Evolutionary conservation across 2,113 vertebrate genomes (phyloP).

Genomic region (Epinephelus cyanopodus): DNA sequence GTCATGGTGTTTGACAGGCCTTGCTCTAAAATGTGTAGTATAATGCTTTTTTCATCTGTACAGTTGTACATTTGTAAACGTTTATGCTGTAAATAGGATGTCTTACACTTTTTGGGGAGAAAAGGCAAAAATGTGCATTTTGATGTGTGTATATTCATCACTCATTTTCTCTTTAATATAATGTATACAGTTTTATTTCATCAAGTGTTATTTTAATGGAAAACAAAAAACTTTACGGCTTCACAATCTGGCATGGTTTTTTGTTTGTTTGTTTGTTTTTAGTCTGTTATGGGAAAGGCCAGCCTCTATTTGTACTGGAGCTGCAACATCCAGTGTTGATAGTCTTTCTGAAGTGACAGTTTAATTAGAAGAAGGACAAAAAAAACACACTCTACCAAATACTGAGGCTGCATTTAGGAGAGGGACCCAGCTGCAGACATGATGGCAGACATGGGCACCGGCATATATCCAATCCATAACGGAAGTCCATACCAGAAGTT

Average conservation of each 20-base stretch:
- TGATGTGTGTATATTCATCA: conserved; percentile 99
- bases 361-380: conserved; percentile 72
- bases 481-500: no score
- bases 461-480: no score
- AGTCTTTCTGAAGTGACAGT: conserved; percentile 88
- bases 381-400: conserved; percentile 81
- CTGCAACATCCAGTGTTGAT: conserved; percentile 91
- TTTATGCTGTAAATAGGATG: conserved; percentile 99
- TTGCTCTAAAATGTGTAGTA: conserved; percentile 94
- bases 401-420: conserved; percentile 88
- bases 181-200: conserved; percentile 99
- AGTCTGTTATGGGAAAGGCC: conserved; percentile 89
- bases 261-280: conserved; percentile 89
- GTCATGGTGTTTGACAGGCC: conserved; percentile 93
- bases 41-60: conserved; percentile 96
- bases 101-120: conserved; percentile 90
- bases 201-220: conserved; percentile 93
- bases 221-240: conserved; percentile 89
- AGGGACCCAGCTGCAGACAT: no score
- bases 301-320: conserved; percentile 95
- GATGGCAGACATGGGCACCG: no score
- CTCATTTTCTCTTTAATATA: conserved; percentile 93
- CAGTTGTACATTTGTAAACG: conserved; percentile 99
- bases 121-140: conserved; percentile 91
- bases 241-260: conserved; percentile 93